Evolutionary conservation across 1,140 invertebrate genomes (phyloP).

Genomic region (Drosophila tristis): DNA sequence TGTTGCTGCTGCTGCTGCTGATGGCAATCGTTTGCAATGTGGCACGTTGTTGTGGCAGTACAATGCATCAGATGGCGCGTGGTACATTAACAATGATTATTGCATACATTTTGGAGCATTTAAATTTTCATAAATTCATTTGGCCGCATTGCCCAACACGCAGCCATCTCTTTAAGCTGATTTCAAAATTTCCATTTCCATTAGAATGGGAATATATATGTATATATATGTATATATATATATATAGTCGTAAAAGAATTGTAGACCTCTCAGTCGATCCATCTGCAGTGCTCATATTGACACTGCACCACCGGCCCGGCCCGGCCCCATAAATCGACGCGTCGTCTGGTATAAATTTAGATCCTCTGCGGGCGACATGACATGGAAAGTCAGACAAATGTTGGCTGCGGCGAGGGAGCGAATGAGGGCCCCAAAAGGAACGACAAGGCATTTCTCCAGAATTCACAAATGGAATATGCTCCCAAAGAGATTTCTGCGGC

Average conservation of each 20-base stretch:
- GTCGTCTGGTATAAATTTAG: slow-evolving; percentile 67
- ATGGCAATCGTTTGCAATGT: background rate
- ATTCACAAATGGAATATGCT: slow-evolving; percentile 38
- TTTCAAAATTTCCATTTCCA: slow-evolving; percentile 8
- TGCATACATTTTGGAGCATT: slow-evolving; percentile 39
- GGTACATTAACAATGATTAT: slow-evolving; percentile 55
- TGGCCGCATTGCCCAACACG: background rate
- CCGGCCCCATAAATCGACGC: slow-evolving; percentile 52
- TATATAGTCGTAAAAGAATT: background rate
- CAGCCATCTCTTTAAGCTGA: slow-evolving; percentile 24
- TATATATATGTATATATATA: background rate
- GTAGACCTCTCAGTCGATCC: background rate
- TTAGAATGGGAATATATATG: background rate
- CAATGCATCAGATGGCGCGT: slow-evolving; percentile 31
- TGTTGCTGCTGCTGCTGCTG: background rate
- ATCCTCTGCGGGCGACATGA: slow-evolving; percentile 30
- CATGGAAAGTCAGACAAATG: slow-evolving; percentile 44
- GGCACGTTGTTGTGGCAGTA: background rate
- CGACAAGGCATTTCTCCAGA: slow-evolving; percentile 33
- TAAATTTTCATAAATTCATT: slow-evolving; percentile 53
- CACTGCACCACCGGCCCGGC: slow-evolving; percentile 32
- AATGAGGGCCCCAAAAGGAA: no score
- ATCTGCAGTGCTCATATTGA: slow-evolving; percentile 12
- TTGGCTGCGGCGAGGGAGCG: slow-evolving; percentile 19
- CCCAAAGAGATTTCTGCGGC: slow-evolving; percentile 32